phyloP scores from a whole-genome alignment of 1,140 invertebrate genomes.

The Homarus americanus region DNA sequence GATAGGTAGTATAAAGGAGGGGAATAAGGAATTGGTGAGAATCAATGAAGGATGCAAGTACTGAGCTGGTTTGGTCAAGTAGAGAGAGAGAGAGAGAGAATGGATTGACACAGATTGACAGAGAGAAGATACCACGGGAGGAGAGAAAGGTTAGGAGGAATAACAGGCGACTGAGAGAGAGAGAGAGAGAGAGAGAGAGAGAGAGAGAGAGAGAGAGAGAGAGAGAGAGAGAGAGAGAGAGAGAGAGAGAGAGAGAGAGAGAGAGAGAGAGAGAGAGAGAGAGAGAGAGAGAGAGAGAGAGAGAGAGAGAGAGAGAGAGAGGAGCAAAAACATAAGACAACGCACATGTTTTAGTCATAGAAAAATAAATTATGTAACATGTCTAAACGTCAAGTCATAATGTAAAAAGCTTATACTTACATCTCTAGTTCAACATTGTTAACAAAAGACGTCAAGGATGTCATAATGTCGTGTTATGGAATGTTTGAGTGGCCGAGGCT shows the following conservation, averaged over 20 bases:
- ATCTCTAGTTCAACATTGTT: too few species aligned
- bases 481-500: too few species aligned
- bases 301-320: background rate
- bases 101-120: background rate
- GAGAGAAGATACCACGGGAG: background rate
- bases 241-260: constrained; percentile 1
- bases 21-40: too few species aligned
- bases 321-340: background rate
- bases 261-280: background rate
- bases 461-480: too few species aligned
- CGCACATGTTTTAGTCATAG: too few species aligned
- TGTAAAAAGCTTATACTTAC: too few species aligned
- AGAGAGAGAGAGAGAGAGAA: too few species aligned
- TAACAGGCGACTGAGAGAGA: background rate
- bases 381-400: too few species aligned
- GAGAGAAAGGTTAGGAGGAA: background rate
- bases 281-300: background rate
- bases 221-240: background rate
- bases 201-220: constrained; percentile 1
- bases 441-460: background rate
- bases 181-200: background rate
- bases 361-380: too few species aligned
- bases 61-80: too few species aligned
- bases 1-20: too few species aligned
- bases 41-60: too few species aligned